Conservation (phyloP, 2,797 vertebrate genomes). For the Neosilurus mollespiculum region DNA sequence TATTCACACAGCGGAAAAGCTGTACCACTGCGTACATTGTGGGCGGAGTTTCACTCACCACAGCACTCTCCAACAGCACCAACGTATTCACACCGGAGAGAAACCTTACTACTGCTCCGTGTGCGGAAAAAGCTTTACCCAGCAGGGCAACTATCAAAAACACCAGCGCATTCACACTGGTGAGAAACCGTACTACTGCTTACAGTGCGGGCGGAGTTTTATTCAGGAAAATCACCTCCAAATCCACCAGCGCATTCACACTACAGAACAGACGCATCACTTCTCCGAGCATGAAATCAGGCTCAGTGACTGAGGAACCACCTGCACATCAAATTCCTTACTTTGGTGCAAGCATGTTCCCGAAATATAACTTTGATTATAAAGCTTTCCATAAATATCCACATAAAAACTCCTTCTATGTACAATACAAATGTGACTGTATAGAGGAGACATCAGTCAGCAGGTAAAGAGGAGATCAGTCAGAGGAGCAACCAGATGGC, state of each 20-base stretch:
- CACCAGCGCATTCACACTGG: too few relatives aligned
- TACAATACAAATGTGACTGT: not conserved
- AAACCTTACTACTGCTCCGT: not conserved
- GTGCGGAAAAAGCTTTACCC: not conserved
- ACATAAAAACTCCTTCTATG: not conserved
- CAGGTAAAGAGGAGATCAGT: not conserved
- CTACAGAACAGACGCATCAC: not conserved
- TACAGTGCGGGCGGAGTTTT: too few relatives aligned
- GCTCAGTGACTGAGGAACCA: not conserved
- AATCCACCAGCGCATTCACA: not conserved
- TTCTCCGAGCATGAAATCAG: not conserved
- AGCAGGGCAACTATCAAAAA: too few relatives aligned
- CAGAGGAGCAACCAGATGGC: not conserved
- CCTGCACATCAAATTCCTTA: not conserved
- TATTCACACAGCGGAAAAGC: slow-evolving; percentile 34
- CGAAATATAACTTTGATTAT: not conserved
- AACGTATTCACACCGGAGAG: slow-evolving; percentile 6
- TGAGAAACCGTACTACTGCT: too few relatives aligned
- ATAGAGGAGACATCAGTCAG: not conserved
- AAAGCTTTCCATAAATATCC: not conserved
- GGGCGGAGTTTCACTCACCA: slow-evolving; percentile 33
- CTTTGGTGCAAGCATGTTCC: not conserved
- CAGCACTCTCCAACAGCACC: not conserved
- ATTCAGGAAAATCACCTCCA: not conserved
- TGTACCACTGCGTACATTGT: slow-evolving; percentile 21